Evolutionary conservation across 2,888 invertebrate species (phyloP).

Genomic region (Polia nebulosa): DNA sequence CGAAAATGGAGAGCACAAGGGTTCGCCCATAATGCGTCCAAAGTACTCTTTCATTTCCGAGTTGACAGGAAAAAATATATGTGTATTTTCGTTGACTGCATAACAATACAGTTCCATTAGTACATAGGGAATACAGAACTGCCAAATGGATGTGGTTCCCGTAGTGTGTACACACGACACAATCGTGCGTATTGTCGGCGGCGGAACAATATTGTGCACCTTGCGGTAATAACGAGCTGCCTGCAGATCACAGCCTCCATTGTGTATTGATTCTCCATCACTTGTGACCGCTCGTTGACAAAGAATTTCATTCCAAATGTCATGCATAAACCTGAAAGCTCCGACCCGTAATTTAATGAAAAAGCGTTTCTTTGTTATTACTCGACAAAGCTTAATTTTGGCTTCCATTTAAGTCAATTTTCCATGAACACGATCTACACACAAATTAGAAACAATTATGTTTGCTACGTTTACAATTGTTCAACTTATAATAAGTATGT

Average conservation of each 20-base stretch:
- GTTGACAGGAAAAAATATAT: slow-evolving; percentile 32
- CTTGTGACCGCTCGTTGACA: slow-evolving; percentile 3
- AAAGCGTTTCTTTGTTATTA: slow-evolving; percentile 27
- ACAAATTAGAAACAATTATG: slow-evolving; percentile 27
- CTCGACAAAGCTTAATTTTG: slow-evolving; percentile 14
- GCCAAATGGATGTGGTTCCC: slow-evolving; percentile 57
- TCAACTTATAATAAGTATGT: slow-evolving; percentile 14
- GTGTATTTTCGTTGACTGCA: slow-evolving; percentile 52
- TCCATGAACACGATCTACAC: slow-evolving; percentile 32
- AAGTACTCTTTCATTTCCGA: slow-evolving; percentile 49
- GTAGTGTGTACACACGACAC: slow-evolving; percentile 33
- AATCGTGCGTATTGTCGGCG: slow-evolving; percentile 38
- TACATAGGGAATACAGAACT: slow-evolving; percentile 35
- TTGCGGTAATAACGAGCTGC: slow-evolving; percentile 52
- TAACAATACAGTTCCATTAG: slow-evolving; percentile 60
- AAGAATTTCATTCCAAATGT: slow-evolving; percentile 31
- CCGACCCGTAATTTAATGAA: slow-evolving; percentile 34
- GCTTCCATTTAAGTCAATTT: slow-evolving; percentile 34
- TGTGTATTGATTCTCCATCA: slow-evolving; percentile 56
- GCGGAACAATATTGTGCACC: slow-evolving; percentile 57
- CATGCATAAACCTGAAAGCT: slow-evolving; percentile 17
- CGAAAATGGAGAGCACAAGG: slow-evolving; percentile 17
- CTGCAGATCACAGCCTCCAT: slow-evolving; percentile 35
- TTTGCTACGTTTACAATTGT: slow-evolving; percentile 25
- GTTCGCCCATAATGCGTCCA: slow-evolving; percentile 15